Percentiles rank a stretch among this genome's conserved stretches.
Evolutionary conservation across 2,113 vertebrate species (phyloP).

Genomic region (Helogale parvula): DNA sequence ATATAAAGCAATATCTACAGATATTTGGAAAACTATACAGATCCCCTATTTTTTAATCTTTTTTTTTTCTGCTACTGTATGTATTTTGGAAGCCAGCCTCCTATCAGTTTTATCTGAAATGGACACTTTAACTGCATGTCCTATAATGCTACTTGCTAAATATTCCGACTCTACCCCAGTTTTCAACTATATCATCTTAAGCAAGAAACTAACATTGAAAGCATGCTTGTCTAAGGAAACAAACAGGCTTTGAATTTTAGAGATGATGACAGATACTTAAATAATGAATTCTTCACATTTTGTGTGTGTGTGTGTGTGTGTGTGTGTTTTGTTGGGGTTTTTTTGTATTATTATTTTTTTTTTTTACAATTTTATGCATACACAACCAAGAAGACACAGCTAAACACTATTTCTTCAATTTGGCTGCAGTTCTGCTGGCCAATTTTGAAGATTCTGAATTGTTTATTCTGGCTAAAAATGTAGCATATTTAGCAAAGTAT

Average conservation of each 20-base stretch:
- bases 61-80: neutral
- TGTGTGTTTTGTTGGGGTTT: neutral
- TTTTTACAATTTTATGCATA: neutral
- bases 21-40: neutral
- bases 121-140: neutral
- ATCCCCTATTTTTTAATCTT: neutral
- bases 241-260: constrained; percentile 45
- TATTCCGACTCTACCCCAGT: neutral
- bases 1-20: neutral
- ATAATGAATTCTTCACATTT: constrained; percentile 36
- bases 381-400: neutral
- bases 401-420: constrained; percentile 40
- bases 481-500: constrained; percentile 44
- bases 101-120: neutral
- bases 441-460: constrained; percentile 14
- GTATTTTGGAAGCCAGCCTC: neutral
- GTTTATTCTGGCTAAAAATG: constrained; percentile 53
- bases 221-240: neutral
- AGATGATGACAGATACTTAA: neutral
- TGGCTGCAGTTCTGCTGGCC: constrained; percentile 43
- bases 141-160: constrained; percentile 2
- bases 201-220: constrained; percentile 61
- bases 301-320: too few relatives aligned
- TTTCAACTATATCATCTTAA: constrained; percentile 59
- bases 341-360: neutral